Base-by-base conservation (phyloP, 2,888 invertebrate species). In the Netelia fuscicornis region DNA sequence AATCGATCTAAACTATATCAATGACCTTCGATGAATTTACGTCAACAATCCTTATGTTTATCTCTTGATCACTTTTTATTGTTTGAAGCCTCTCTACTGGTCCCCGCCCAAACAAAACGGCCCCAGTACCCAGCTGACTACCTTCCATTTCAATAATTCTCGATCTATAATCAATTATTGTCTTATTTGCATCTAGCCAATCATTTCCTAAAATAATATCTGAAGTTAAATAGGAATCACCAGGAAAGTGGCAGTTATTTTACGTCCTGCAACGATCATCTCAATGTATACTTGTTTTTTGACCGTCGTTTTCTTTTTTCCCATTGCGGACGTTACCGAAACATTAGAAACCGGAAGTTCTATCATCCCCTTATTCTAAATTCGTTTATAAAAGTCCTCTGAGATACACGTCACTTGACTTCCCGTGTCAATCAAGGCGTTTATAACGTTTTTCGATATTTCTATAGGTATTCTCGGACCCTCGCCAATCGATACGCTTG, bases 151-250 rank as follows among this genome's bases (percentile, higher is more conserved):
- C 5, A 11, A 74, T 83, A n/a, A n/a, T 58, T 44, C 52, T 44
- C 2, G 54, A 17, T 37, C 79, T 60, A 52, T 67, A 83, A 79
- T 72, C n/a, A 20, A 83, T 74, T 9, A 56, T 30, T 5, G n/a
- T 74, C 13, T 20, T 37, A 64, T 79, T 74, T 13, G 13, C 42
- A 3, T 58, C 13, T 1, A 83, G 48, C 78, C 78, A 83, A 23
- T 72, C 83, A 44, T 56, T 83, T 9, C 83, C 79, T 8, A 84
- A 52, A 37, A 84, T 84, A 2, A 80, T 23, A 13, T 74, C 70
- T 9, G 72, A 68, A 3, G 83, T 78, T 10, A 79, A 25, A 52
- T 60, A 0, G 83, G 74, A 1, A 83, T 56, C 0, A 83, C 77
- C 11, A 83, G 23, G 54, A 79, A 74, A 0, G 58, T 13, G 25